phyloP scores from a whole-genome alignment of 2,797 vertebrate genomes.

The Hippocampus kuda region DNA sequence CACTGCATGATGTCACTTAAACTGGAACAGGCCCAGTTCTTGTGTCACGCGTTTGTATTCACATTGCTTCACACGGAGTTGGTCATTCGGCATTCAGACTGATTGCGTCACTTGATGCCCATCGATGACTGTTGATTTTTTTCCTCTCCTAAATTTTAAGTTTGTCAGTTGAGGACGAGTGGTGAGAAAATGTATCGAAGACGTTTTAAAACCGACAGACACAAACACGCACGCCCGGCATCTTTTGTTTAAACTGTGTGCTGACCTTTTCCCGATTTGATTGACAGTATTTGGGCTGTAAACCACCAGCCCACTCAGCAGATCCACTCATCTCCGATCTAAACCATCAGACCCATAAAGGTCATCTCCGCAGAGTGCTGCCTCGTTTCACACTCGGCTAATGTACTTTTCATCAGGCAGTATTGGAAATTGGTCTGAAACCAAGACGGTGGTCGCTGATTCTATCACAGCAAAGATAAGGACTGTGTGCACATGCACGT shows the following conservation, averaged over 20 bases:
- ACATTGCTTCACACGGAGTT: constrained; percentile 25
- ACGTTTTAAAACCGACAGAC: neutral
- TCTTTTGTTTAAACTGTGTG: neutral
- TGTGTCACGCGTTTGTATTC: constrained; percentile 24
- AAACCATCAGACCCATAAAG: constrained; percentile 31
- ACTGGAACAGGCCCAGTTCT: neutral
- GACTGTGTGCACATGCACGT: neutral
- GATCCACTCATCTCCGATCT: constrained; percentile 13
- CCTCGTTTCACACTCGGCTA: constrained; percentile 29
- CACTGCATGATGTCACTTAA: constrained; percentile 9
- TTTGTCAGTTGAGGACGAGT: neutral
- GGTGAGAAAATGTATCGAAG: neutral
- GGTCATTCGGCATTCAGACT: constrained; percentile 10
- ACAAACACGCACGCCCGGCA: neutral
- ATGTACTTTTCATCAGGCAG: constrained; percentile 19
- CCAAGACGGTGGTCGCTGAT: neutral
- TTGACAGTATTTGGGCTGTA: constrained; percentile 11
- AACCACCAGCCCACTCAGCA: constrained; percentile 13
- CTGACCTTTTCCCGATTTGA: constrained; percentile 9
- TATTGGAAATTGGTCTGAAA: constrained; percentile 8
- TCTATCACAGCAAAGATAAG: neutral
- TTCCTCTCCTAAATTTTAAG: constrained; percentile 50
- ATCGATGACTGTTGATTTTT: constrained; percentile 18
- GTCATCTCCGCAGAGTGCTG: constrained; percentile 26
- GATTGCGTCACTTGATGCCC: constrained; percentile 22